Evolutionary conservation across 2,113 vertebrate genomes (phyloP).

Genomic region (Gobiocypris rarus): DNA sequence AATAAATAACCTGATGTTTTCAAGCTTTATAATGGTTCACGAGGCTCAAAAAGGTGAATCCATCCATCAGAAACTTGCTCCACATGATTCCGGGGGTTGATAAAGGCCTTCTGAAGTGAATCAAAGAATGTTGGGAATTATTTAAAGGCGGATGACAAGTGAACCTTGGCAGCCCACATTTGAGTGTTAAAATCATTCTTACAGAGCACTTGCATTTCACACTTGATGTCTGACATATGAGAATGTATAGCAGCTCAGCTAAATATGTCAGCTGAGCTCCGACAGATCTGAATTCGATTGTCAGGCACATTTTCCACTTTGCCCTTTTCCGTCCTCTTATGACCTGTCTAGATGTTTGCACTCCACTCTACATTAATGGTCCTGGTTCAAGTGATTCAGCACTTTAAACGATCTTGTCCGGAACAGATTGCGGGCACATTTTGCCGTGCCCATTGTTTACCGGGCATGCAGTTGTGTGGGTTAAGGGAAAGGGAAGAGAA

Average conservation of each 20-base stretch:
- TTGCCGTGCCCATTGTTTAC: constrained; percentile 62
- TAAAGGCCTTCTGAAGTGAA: too few species aligned
- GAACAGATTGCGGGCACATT: constrained; percentile 36
- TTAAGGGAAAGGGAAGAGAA: constrained; percentile 53
- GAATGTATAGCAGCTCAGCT: neutral
- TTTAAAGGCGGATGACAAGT: neutral
- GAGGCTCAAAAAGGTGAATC: too few species aligned
- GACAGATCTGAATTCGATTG: constrained; percentile 38
- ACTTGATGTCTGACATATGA: constrained; percentile 4
- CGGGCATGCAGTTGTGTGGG: constrained; percentile 60
- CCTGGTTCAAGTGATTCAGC: constrained; percentile 36
- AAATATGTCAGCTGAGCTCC: neutral
- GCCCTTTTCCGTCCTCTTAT: constrained; percentile 19
- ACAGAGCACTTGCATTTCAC: constrained; percentile 20
- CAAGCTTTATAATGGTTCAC: too few species aligned
- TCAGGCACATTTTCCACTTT: constrained; percentile 37
- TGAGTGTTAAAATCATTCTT: constrained; percentile 10
- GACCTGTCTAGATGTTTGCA: constrained; percentile 24
- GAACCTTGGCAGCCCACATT: neutral
- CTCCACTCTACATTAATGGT: constrained; percentile 32
- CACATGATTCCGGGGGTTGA: too few species aligned
- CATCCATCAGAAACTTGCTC: too few species aligned
- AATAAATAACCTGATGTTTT: too few species aligned
- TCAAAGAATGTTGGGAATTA: constrained; percentile 1
- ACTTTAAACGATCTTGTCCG: constrained; percentile 37